Conservation (phyloP, 2,113 vertebrate species). For the Lethenteron camtschaticum region DNA sequence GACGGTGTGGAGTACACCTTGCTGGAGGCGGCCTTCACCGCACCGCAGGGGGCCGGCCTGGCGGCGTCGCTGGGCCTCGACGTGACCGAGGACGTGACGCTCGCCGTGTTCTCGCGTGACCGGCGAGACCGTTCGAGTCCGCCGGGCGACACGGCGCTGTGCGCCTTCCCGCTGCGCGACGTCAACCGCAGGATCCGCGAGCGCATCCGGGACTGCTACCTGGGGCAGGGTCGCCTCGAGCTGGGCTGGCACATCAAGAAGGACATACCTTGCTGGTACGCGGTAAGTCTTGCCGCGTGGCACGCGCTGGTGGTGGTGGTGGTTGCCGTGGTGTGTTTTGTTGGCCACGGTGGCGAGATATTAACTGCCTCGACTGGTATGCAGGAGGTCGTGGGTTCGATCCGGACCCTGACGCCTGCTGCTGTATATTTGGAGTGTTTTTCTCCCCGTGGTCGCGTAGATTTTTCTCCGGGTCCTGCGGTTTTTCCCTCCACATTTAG, state of each 20-base stretch:
- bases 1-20: conserved; percentile 52
- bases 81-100: conserved; percentile 42
- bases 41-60: conserved; percentile 37
- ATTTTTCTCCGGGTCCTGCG: too few relatives aligned
- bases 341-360: too few relatives aligned
- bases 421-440: too few relatives aligned
- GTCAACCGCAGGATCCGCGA: conserved; percentile 56
- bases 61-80: conserved; percentile 46
- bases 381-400: too few relatives aligned
- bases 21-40: conserved; percentile 52
- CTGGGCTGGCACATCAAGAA: conserved; percentile 71
- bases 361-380: too few relatives aligned
- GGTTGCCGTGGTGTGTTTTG: too few relatives aligned
- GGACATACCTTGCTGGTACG: conserved; percentile 56
- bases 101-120: conserved; percentile 57
- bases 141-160: conserved; percentile 47
- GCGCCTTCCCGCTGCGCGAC: conserved; percentile 50
- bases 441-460: too few relatives aligned
- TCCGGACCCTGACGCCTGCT: too few relatives aligned
- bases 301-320: too few relatives aligned
- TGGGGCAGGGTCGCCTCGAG: conserved; percentile 46
- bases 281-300: conserved; percentile 23
- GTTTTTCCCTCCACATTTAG: too few relatives aligned
- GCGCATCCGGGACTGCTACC: conserved; percentile 63
- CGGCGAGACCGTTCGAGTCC: conserved; percentile 64